phyloP scores from a whole-genome alignment of 2,113 vertebrate species.

The Acinonyx jubatus region DNA sequence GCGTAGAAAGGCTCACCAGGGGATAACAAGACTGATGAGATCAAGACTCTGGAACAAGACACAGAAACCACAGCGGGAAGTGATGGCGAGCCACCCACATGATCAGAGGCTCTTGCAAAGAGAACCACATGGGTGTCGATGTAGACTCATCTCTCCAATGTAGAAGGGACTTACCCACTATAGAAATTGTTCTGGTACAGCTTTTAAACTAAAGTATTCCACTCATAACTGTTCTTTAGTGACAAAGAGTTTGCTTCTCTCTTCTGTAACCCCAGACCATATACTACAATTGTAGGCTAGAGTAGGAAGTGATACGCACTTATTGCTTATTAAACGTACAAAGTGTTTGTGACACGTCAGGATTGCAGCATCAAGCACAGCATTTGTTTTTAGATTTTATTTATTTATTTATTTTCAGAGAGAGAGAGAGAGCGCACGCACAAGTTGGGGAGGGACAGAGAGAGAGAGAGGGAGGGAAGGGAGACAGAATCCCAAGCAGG shows the following conservation, averaged over 20 bases:
- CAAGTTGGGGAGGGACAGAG: too few species aligned
- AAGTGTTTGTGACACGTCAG: neutral
- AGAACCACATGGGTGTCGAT: fast-evolving
- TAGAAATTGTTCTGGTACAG: neutral
- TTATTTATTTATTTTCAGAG: too few species aligned
- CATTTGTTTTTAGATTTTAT: neutral
- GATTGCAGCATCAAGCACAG: neutral
- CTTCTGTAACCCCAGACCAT: neutral
- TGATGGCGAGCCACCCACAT: fast-evolving
- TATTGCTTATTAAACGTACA: neutral
- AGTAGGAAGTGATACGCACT: neutral
- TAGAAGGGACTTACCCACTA: neutral
- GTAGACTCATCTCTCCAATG: neutral
- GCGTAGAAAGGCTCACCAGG: neutral
- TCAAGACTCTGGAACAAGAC: neutral
- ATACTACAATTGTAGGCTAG: neutral
- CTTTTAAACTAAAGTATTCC: neutral
- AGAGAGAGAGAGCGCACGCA: too few species aligned
- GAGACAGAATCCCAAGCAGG: too few species aligned
- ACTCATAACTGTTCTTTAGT: neutral
- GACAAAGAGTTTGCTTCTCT: neutral
- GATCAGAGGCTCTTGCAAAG: neutral
- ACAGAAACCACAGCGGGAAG: neutral
- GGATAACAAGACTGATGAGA: neutral
- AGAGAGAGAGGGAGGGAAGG: too few species aligned